Conservation (phyloP, 1,140 invertebrate species). For the Pollicipes pollicipes region DNA sequence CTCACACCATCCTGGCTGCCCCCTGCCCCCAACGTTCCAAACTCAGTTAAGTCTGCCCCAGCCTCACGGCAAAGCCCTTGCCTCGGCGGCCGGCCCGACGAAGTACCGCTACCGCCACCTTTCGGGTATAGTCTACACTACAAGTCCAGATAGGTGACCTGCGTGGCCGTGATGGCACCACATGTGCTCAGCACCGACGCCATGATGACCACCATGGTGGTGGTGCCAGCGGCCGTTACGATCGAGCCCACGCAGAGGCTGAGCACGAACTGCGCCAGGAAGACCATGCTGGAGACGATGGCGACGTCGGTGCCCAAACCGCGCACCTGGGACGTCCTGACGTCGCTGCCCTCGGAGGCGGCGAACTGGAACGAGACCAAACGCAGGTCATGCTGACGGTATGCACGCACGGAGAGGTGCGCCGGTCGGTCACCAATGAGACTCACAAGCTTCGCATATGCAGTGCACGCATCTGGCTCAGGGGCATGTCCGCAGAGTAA, state of each 20-base stretch:
- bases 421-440: too few species aligned
- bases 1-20: too few species aligned
- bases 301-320: slow-evolving; percentile 86
- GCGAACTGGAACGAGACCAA: too few species aligned
- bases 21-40: too few species aligned
- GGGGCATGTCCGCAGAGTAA: too few species aligned
- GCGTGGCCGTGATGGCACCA: slow-evolving; percentile 62
- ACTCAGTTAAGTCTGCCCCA: too few species aligned
- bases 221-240: slow-evolving; percentile 48
- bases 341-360: not conserved
- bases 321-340: slow-evolving; percentile 33
- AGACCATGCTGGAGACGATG: slow-evolving; percentile 85
- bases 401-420: too few species aligned
- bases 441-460: too few species aligned
- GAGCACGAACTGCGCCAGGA: slow-evolving; percentile 77
- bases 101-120: not conserved
- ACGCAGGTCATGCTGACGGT: too few species aligned
- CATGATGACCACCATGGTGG: slow-evolving; percentile 61
- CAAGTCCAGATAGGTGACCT: slow-evolving; percentile 72
- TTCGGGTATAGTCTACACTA: slow-evolving; percentile 27
- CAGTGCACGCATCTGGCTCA: too few species aligned
- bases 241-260: slow-evolving; percentile 72
- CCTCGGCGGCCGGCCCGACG: too few species aligned
- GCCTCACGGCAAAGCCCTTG: too few species aligned
- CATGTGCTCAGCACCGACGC: slow-evolving; percentile 66